A percentile compares a stretch with the other conserved stretches of the same genome.
Evolutionary conservation across 2,797 vertebrate species (phyloP).

Genomic region (Discoglossus pictus): DNA sequence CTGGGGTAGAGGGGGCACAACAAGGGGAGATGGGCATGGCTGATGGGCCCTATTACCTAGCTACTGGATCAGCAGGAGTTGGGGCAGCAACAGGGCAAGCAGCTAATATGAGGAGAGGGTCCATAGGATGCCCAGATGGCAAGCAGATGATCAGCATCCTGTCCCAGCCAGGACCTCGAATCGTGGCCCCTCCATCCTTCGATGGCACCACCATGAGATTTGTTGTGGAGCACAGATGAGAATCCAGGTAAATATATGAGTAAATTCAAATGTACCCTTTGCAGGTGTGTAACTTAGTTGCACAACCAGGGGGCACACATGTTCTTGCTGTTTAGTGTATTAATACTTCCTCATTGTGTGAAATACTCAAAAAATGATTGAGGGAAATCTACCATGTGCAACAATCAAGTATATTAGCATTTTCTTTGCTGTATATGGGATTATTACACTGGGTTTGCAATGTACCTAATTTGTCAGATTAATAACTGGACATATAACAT

Average conservation of each 20-base stretch:
- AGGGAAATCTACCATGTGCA: too few relatives aligned
- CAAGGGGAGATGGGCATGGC: conserved; percentile 67
- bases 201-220: conserved; percentile 98
- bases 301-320: too few relatives aligned
- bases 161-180: conserved; percentile 88
- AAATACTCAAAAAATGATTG: too few relatives aligned
- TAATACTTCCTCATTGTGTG: too few relatives aligned
- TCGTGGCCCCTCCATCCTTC: conserved; percentile 92
- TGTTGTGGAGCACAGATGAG: conserved; percentile 93
- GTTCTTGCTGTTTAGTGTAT: too few relatives aligned
- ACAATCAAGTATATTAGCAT: too few relatives aligned
- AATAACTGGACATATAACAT: too few relatives aligned
- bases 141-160: conserved; percentile 92
- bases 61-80: conserved; percentile 67
- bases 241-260: conserved; percentile 19
- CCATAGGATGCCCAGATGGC: conserved; percentile 62
- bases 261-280: neutral
- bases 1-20: conserved; percentile 56
- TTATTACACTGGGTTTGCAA: too few relatives aligned
- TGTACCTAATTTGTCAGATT: too few relatives aligned
- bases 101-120: conserved; percentile 61
- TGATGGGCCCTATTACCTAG: conserved; percentile 81
- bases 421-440: too few relatives aligned
- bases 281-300: too few relatives aligned
- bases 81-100: conserved; percentile 56